Percentiles rank a stretch among this genome's conserved stretches.
These are phyloP conservation scores for Edolisoma coerulescens DNA, from an alignment of 2,113 vertebrate species.

Conservation along the genomic window DNA sequence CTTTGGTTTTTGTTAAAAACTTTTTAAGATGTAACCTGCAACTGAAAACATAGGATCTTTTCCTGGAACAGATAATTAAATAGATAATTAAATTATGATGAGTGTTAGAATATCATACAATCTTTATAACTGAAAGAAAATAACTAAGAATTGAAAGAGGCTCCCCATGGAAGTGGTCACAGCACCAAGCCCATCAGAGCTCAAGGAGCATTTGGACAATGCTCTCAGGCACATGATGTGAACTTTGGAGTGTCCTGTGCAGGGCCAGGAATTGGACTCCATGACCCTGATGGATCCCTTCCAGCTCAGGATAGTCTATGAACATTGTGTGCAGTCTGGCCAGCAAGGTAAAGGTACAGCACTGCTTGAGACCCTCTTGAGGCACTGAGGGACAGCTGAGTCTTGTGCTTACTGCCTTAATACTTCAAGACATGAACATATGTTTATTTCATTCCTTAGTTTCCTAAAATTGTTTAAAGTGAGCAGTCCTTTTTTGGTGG, in stretches of 20 bases:
- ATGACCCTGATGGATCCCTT: background rate
- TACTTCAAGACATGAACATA: background rate
- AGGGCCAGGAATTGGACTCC: background rate
- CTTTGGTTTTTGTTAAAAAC: background rate
- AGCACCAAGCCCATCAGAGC: background rate
- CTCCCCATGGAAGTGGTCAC: background rate
- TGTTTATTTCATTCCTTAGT: background rate
- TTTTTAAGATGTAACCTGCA: background rate
- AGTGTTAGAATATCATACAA: background rate
- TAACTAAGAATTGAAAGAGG: background rate
- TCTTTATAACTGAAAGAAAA: background rate
- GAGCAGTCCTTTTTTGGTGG: background rate
- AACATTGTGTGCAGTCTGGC: background rate
- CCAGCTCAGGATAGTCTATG: fast-evolving
- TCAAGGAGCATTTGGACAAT: no score
- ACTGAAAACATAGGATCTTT: background rate
- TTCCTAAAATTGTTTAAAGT: background rate
- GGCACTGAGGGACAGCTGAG: background rate
- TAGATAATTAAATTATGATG: background rate
- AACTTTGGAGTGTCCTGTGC: background rate
- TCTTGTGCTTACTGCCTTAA: background rate
- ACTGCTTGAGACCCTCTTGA: background rate
- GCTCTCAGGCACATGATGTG: background rate
- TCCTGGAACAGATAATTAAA: background rate
- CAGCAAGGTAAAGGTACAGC: background rate